Percentiles rank a stretch among this genome's conserved stretches.
Evolutionary conservation across 2,888 invertebrate genomes (phyloP).

Genomic region (Scelioninae gen. 1): DNA sequence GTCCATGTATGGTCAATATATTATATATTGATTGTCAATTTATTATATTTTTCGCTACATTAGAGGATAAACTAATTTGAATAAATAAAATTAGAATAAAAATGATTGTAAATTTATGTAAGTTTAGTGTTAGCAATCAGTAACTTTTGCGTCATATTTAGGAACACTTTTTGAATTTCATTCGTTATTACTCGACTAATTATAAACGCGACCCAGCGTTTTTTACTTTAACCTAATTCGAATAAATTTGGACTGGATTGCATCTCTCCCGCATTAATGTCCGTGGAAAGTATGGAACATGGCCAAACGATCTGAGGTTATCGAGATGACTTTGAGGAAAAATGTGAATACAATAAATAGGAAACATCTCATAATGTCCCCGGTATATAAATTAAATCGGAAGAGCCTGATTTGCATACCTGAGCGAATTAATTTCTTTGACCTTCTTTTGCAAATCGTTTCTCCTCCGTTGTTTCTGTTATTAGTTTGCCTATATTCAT

Average conservation of each 20-base stretch:
- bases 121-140: too few relatives aligned
- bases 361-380: slow-evolving; percentile 49
- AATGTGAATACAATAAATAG: slow-evolving; percentile 65
- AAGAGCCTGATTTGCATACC: slow-evolving; percentile 57
- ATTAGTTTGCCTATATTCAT: slow-evolving; percentile 26
- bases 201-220: slow-evolving; percentile 30
- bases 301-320: slow-evolving; percentile 70
- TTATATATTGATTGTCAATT: too few relatives aligned
- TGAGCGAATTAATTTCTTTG: slow-evolving; percentile 41
- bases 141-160: too few relatives aligned
- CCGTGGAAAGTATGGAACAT: slow-evolving; percentile 67
- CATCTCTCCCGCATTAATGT: slow-evolving; percentile 63
- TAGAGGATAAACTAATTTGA: too few relatives aligned
- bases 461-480: neutral
- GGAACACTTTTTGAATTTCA: too few relatives aligned
- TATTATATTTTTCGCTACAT: too few relatives aligned
- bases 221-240: slow-evolving; percentile 67
- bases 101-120: too few relatives aligned
- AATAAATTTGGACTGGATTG: slow-evolving; percentile 62
- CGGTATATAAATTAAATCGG: slow-evolving; percentile 49
- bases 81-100: too few relatives aligned
- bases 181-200: too few relatives aligned
- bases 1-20: too few relatives aligned
- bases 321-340: slow-evolving; percentile 65
- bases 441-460: slow-evolving; percentile 32